Evolutionary conservation across 1,140 invertebrate species (phyloP), one percentile per base, ranked within the genome.

Genomic region (Habropoda laboriosa): DNA sequence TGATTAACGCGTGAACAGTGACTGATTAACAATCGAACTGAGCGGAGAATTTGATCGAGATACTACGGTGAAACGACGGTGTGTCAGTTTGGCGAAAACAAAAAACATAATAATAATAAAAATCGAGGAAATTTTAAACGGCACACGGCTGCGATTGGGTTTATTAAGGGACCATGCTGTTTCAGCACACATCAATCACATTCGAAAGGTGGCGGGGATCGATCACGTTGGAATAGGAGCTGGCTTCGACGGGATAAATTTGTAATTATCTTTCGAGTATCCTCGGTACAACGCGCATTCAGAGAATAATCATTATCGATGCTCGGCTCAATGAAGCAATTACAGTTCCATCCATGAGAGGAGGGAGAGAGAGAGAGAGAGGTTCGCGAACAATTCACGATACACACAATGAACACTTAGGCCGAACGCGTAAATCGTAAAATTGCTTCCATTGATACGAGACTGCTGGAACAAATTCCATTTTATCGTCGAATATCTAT

Each of bases 181-280:
- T 94, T 88, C 94, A 98, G 97, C 97, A 87, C 98, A 99, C 93
- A 98, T 98, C 91, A 98, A 98, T 94, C 97, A 98, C 94, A 98
- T 99, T 91, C 95, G 96, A 86, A 95, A 96, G 87, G 94, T 97
- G 77, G 96, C 96, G 81, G 97, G 97, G 79, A 96, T 97, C 85
- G 97, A 99, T 94, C 96, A 97, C 92, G 96, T 98, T 80, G 97
- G 97, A 60, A 94, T 98, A 71, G 97, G 97, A 81, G 97, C 97
- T 67, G 97, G 97, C 85, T 98, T 96, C 93, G 97, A 98, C 91
- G 97, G 97, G 89, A 97, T 98, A 93, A 97, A 97, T 94, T 96
- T 95, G 97, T 98, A 95, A 97, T 96, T 97, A 91, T 91, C 81
- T 49, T 74, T 86, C 57, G 72, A 57, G 32, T 73, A 61, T 82